Percentiles rank a stretch among this genome's conserved stretches.
phyloP scores from a whole-genome alignment of 2,113 vertebrate genomes.

The Clupea harengus region DNA sequence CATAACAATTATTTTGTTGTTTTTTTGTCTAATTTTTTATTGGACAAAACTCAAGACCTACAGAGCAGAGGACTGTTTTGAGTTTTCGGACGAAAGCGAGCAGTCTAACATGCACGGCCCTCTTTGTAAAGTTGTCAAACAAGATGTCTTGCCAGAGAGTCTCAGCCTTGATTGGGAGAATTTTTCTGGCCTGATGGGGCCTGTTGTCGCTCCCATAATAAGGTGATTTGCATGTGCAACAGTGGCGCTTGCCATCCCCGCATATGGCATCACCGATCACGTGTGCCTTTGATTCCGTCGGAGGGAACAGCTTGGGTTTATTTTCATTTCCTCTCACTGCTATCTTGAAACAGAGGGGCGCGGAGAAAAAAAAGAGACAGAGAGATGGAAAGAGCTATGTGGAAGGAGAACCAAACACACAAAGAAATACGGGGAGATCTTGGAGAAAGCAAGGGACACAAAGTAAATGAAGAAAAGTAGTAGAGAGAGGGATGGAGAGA shows the following conservation, averaged over 20 bases:
- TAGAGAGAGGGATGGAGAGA: not conserved
- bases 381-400: constrained; percentile 20
- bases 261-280: constrained; percentile 39
- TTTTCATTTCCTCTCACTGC: constrained; percentile 45
- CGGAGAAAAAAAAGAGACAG: constrained; percentile 35
- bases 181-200: not conserved
- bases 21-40: not conserved
- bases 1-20: not conserved
- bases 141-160: not conserved
- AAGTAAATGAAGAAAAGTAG: not conserved
- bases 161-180: not conserved
- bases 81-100: not conserved
- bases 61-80: not conserved
- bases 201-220: not conserved
- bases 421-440: not conserved
- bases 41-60: not conserved
- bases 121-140: not conserved
- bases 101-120: not conserved
- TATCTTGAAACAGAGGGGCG: constrained; percentile 26
- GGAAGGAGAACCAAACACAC: not conserved
- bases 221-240: constrained; percentile 9
- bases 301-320: constrained; percentile 47
- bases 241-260: constrained; percentile 14
- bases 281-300: constrained; percentile 35
- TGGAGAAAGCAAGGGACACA: not conserved